phyloP scores from a whole-genome alignment of 2,797 vertebrate species.

The Tauraco hartlaubi region DNA sequence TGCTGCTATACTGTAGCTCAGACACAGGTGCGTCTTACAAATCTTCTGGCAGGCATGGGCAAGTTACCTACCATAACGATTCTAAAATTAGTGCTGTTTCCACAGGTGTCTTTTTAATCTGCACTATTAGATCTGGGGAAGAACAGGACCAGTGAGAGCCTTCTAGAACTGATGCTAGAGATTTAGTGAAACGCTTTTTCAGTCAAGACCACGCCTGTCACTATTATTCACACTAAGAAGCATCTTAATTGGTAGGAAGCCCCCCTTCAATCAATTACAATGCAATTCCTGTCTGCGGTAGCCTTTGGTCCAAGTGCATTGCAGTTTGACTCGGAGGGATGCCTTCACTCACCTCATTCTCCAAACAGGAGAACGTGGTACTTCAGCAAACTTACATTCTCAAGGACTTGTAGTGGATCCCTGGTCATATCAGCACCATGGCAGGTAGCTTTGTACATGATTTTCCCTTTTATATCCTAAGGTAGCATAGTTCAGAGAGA shows the following conservation, averaged over 20 bases:
- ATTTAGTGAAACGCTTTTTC: background rate
- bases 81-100: background rate
- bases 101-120: background rate
- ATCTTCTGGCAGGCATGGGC: background rate
- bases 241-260: background rate
- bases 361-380: background rate
- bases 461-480: background rate
- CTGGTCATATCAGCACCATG: background rate
- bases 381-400: background rate
- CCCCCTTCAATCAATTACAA: slow-evolving; percentile 14
- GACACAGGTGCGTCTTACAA: background rate
- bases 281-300: background rate
- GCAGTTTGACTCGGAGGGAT: background rate
- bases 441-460: background rate
- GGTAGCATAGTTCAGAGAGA: background rate
- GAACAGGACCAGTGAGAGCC: background rate
- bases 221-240: background rate
- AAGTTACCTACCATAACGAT: background rate
- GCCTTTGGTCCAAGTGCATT: background rate
- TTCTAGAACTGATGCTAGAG: background rate
- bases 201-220: background rate
- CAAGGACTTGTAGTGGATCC: fast-evolving
- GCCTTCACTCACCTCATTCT: background rate
- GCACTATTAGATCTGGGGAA: background rate
- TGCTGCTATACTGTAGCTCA: background rate